Evolutionary conservation across 2,888 invertebrate genomes (phyloP), one percentile per base, ranked within the genome.

Genomic region (Brachylomia viminalis): DNA sequence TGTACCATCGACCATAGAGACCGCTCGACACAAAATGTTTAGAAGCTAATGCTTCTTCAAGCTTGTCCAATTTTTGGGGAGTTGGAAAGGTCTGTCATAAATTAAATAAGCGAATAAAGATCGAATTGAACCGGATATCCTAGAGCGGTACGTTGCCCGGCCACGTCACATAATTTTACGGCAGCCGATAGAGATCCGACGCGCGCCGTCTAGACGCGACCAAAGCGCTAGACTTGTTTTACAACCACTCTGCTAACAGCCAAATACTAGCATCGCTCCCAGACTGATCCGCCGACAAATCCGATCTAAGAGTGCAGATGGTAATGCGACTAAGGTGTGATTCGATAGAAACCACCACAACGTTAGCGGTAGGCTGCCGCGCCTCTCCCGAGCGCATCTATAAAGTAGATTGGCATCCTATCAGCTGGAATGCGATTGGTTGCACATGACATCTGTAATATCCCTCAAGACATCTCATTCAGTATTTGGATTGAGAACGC

Each of bases 181-280:
- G 92, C 91, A 91, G 90, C 92, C 94, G 95, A 95, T 95, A 95
- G 94, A 89, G 93, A 95, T 92, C 94, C 94, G 91, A 90, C 92
- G 92, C 92, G 91, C 92, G 82, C 91, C 93, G 96, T 96, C 96
- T 96, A 96, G 96, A 96, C 96, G 87, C 95, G 92, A 96, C 94
- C 87, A 88, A 88, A 90, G 90, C 88, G 88, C 93, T 92, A 94
- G 93, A 96, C 95, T 92, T 82, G 95, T 95, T 91, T 87, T 87
- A 90, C 94, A 91, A 95, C 94, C 83, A 85, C 89, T 92, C 90
- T 82, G 83, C 87, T 84, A 82, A 82, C 85, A 84, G 79, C 82
- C 80, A 84, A 89, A 73, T 89, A 82, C 85, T 85, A 85, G 79
- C 77, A 72, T 72, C 81, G 82, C 79, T 84, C 80, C 86, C 87